phyloP scores from a whole-genome alignment of 37 sponge, comb jelly and placozoan genomes.

The Agelas oroides region DNA sequence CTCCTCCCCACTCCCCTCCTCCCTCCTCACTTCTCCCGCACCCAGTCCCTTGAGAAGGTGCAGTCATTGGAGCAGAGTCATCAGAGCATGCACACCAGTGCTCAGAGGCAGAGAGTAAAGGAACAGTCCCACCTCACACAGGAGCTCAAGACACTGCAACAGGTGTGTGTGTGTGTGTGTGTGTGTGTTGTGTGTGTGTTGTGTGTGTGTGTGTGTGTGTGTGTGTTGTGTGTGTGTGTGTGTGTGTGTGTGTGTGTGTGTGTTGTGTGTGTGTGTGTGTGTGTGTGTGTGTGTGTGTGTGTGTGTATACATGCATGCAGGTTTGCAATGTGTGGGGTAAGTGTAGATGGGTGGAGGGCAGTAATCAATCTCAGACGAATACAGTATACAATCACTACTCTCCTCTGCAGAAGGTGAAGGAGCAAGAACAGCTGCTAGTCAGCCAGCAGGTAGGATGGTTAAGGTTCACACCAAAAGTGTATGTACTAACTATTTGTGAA shows the following conservation, averaged over 20 bases:
- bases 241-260: not conserved
- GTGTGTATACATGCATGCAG: too few relatives aligned
- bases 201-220: too few relatives aligned
- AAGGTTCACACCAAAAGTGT: too few relatives aligned
- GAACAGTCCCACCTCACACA: not conserved
- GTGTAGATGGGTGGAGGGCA: too few relatives aligned
- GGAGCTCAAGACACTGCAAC: constrained; percentile 1
- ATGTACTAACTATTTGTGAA: too few relatives aligned
- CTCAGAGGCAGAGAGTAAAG: not conserved
- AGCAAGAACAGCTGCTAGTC: constrained; percentile 29
- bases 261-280: constrained; percentile 14
- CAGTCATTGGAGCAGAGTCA: not conserved
- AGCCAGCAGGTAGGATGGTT: constrained; percentile 11
- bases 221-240: too few relatives aligned
- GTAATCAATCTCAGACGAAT: too few relatives aligned
- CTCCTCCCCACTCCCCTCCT: not conserved
- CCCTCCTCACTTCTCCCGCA: not conserved
- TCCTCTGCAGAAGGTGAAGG: constrained; percentile 34
- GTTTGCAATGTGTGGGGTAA: too few relatives aligned
- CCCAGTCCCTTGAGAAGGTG: constrained; percentile 24
- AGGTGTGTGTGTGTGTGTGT: constrained; percentile 21
- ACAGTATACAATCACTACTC: too few relatives aligned
- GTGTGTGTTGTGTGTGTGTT: too few relatives aligned
- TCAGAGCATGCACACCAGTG: not conserved
- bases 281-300: too few relatives aligned